phyloP scores from a whole-genome alignment of 2,888 invertebrate genomes.

The Drosophila neutralis region DNA sequence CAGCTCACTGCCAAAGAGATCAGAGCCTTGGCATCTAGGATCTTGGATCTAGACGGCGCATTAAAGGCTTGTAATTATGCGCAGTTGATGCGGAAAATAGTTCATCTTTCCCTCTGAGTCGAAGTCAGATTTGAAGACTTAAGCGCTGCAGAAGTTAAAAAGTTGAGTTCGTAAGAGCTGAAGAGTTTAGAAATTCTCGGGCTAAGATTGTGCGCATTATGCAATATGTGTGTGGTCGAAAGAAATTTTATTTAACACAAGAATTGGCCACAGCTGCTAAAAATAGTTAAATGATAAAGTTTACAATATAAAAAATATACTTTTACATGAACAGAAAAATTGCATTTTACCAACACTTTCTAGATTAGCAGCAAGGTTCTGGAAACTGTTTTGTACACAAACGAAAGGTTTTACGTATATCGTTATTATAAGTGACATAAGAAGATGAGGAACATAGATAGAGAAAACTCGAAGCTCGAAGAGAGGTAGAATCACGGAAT shows the following conservation, averaged over 20 bases:
- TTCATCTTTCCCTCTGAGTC: conserved; percentile 4
- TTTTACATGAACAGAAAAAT: too few species aligned
- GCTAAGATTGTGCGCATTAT: conserved; percentile 36
- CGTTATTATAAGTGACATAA: conserved; percentile 28
- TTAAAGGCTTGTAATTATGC: conserved; percentile 65
- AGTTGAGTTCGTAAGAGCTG: conserved; percentile 37
- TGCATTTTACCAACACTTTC: not conserved
- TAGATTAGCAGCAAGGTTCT: not conserved
- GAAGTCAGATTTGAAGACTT: conserved; percentile 41
- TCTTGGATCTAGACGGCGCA: conserved; percentile 21
- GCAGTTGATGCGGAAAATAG: conserved; percentile 62
- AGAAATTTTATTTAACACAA: not conserved
- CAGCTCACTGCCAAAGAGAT: conserved; percentile 56
- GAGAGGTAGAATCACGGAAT: not conserved
- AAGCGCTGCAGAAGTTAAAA: conserved; percentile 34
- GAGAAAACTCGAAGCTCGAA: not conserved
- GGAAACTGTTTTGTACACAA: not conserved
- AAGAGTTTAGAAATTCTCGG: conserved; percentile 2
- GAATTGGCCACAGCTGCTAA: not conserved
- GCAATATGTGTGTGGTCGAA: conserved; percentile 67
- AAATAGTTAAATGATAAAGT: not conserved
- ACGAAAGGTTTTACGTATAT: not conserved
- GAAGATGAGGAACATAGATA: conserved; percentile 15
- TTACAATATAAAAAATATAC: too few species aligned
- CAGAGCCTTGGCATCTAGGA: conserved; percentile 23